These are phyloP conservation scores for Tachyglossus aculeatus DNA, from an alignment of 2,797 vertebrate species.

Conservation along the genomic window DNA sequence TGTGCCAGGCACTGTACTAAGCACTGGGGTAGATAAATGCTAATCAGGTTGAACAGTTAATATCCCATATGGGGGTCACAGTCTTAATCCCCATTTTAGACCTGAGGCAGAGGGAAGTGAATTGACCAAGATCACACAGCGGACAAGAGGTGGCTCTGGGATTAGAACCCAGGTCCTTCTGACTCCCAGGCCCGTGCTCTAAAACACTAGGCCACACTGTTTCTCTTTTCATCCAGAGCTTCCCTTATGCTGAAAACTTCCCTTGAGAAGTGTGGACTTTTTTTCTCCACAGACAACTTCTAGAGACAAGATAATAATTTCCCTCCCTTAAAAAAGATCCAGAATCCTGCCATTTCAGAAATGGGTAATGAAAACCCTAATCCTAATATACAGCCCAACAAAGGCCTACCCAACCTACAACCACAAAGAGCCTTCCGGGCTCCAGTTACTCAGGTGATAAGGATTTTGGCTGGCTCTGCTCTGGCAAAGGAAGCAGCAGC, in stretches of 20 bases:
- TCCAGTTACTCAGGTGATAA: conserved; percentile 49
- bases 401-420: neutral
- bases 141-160: too few relatives aligned
- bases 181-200: too few relatives aligned
- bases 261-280: neutral
- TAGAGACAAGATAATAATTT: neutral
- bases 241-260: neutral
- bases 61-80: too few relatives aligned
- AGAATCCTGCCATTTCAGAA: neutral
- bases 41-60: too few relatives aligned
- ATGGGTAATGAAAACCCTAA: neutral
- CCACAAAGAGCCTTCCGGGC: neutral
- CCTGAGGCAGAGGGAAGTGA: rapidly evolving
- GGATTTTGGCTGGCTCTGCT: conserved; percentile 8
- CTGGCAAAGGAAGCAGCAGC: conserved; percentile 43
- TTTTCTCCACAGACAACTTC: neutral
- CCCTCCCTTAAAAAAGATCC: neutral
- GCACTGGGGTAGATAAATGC: too few relatives aligned
- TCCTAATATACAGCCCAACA: neutral
- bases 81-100: too few relatives aligned
- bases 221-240: too few relatives aligned
- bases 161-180: too few relatives aligned
- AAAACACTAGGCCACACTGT: too few relatives aligned
- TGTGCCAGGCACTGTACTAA: too few relatives aligned
- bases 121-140: neutral